These are phyloP conservation scores for Procavia capensis DNA, from an alignment of 2,113 vertebrate genomes.

Conservation along the genomic window DNA sequence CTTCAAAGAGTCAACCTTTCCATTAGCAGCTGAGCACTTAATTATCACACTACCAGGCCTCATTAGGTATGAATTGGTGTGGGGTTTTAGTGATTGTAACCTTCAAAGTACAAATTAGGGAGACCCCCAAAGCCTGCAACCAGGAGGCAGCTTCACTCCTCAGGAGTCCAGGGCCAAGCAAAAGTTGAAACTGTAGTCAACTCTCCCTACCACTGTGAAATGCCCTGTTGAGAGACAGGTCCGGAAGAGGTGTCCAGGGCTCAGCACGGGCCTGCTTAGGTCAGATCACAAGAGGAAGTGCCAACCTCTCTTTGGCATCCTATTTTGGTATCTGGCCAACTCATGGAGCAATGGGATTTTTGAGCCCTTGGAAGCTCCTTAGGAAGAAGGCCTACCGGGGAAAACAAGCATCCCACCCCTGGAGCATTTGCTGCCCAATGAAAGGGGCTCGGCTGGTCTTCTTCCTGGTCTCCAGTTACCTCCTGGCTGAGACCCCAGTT, in stretches of 20 bases:
- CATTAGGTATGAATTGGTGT: too few species aligned
- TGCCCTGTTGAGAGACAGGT: too few species aligned
- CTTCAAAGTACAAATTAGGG: neutral
- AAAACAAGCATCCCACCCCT: neutral
- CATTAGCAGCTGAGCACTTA: too few species aligned
- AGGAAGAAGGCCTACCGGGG: too few species aligned
- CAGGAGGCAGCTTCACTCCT: neutral
- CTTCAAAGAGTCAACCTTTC: too few species aligned
- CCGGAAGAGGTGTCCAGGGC: fast-evolving
- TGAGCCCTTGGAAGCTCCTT: neutral
- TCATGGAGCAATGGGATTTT: neutral
- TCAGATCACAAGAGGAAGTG: fast-evolving
- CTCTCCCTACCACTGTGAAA: fast-evolving
- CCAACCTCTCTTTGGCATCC: too few species aligned
- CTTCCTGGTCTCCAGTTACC: fast-evolving
- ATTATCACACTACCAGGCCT: too few species aligned
- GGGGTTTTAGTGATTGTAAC: too few species aligned
- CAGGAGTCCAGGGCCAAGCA: too few species aligned
- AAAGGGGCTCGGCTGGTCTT: fast-evolving
- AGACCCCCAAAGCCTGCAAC: neutral
- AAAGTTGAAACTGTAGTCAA: neutral
- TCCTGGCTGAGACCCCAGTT: neutral
- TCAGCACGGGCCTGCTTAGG: neutral
- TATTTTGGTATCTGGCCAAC: neutral
- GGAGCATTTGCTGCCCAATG: neutral